Evolutionary conservation across 2,888 invertebrate genomes (phyloP).

Genomic region (Orchesella flavescens): DNA sequence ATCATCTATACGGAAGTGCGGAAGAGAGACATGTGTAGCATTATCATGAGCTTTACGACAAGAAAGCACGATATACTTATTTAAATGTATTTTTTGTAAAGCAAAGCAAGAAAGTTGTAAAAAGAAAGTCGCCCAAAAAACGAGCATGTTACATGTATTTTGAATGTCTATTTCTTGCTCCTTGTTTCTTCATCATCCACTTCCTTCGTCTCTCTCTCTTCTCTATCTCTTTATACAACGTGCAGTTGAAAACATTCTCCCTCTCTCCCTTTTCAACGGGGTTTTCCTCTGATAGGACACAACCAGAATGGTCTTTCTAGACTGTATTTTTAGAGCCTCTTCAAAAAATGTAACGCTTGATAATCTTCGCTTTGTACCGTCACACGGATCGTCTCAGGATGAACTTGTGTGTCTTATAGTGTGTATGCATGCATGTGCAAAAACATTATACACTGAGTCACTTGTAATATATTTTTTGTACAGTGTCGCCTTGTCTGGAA

Average conservation of each 20-base stretch:
- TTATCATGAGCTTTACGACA: constrained; percentile 26
- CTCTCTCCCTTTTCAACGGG: background rate
- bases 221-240: too few relatives aligned
- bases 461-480: constrained; percentile 21
- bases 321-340: constrained; percentile 26
- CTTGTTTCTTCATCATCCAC: constrained; percentile 21
- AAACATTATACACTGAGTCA: background rate
- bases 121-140: background rate
- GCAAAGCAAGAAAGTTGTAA: background rate
- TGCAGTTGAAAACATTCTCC: background rate
- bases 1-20: constrained; percentile 50
- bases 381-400: background rate
- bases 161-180: background rate
- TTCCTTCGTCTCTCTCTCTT: constrained; percentile 3
- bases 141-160: constrained; percentile 7
- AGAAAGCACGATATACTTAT: constrained; percentile 22
- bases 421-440: background rate
- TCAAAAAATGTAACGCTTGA: background rate
- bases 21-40: constrained; percentile 55
- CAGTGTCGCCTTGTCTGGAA: constrained; percentile 36
- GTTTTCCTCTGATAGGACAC: background rate
- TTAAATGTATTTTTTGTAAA: constrained; percentile 4
- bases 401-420: constrained; percentile 7
- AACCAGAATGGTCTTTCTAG: background rate
- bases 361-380: too few relatives aligned